Base-by-base conservation (phyloP, 2,113 vertebrate species). In the Pygoscelis antarcticus region DNA sequence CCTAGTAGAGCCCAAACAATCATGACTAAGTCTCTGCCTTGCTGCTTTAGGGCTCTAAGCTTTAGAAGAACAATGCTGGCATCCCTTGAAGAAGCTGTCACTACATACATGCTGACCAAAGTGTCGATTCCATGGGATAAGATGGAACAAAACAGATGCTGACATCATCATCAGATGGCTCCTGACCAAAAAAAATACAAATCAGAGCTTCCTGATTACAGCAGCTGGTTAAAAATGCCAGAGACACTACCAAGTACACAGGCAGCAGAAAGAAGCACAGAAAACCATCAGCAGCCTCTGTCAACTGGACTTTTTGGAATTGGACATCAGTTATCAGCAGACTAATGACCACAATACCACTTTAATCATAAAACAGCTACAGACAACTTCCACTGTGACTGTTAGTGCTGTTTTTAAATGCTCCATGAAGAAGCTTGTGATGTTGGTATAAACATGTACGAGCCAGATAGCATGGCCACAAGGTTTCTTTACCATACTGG, bases 51-150 rank as follows among this genome's bases (percentile, higher is more conserved):
- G 92, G 61, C 95, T 80, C 58, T 11, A 65, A 94, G 74, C 40
- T 76, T 52, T 13, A 65, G 65, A 85, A 95, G 68, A 96, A 96
- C 92, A 96, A 96, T 92, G 68, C 82, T 96, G 96, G 96, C 95
- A 92, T 5, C 54, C 89, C 82, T 18, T 80, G 82, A 91, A 96
- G 90, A 83, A 88, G 95, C 54, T 18, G 44, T 57, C 90, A 62
- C 87, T 85, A 40, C 66, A 89, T 38, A 82, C 78, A 65, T 6
- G 44, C 89, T 91, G 90, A 91, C 62, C 93, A 83, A 95, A 95
- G 54, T 5, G 27, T 44, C 1, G 0, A 46, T 77, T 93, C 52
- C 30, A 61, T 16, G 78, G 93, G 54, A 12, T 46, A 54, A 83
- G 58, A 95, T 13, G 34, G 23, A 96, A 90, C 65, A 90, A 90